A percentile compares a stretch with the other conserved stretches of the same genome.
phyloP scores from a whole-genome alignment of 2,797 vertebrate species.

The Acipenser oxyrinchus region DNA sequence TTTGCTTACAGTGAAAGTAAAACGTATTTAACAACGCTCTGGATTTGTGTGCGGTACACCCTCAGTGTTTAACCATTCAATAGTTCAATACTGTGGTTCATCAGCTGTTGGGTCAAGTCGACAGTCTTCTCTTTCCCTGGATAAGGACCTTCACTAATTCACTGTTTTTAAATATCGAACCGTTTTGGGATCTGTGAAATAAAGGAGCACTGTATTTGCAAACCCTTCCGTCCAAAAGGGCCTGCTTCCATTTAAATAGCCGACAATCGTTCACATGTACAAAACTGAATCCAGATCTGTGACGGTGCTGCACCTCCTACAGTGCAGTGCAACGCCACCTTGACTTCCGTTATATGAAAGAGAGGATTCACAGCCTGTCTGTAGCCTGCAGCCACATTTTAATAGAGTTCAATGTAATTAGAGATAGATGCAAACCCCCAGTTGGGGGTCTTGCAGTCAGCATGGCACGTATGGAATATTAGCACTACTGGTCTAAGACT shows the following conservation, averaged over 20 bases:
- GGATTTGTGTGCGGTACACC: too few relatives aligned
- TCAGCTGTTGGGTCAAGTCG: too few relatives aligned
- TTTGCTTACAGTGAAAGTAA: too few relatives aligned
- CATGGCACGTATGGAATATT: neutral
- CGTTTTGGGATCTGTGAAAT: too few relatives aligned
- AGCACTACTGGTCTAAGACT: neutral
- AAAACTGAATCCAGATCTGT: too few relatives aligned
- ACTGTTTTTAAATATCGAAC: slow-evolving; percentile 6
- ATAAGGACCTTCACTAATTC: slow-evolving; percentile 28
- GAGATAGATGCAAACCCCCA: slow-evolving; percentile 6
- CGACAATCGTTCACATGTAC: slow-evolving; percentile 25
- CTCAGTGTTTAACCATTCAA: too few relatives aligned
- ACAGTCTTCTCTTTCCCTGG: too few relatives aligned
- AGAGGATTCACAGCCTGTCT: neutral
- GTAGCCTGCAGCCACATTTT: slow-evolving; percentile 6
- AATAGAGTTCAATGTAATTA: slow-evolving; percentile 15
- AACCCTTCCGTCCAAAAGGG: slow-evolving; percentile 34
- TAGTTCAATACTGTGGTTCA: too few relatives aligned
- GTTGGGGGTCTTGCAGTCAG: neutral
- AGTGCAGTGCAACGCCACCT: neutral
- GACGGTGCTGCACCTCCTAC: neutral
- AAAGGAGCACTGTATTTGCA: too few relatives aligned
- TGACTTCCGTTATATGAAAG: neutral
- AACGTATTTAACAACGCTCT: too few relatives aligned
- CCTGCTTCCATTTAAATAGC: slow-evolving; percentile 36